These are phyloP conservation scores for Abramis brama DNA, from an alignment of 2,113 vertebrate species.

Conservation along the genomic window DNA sequence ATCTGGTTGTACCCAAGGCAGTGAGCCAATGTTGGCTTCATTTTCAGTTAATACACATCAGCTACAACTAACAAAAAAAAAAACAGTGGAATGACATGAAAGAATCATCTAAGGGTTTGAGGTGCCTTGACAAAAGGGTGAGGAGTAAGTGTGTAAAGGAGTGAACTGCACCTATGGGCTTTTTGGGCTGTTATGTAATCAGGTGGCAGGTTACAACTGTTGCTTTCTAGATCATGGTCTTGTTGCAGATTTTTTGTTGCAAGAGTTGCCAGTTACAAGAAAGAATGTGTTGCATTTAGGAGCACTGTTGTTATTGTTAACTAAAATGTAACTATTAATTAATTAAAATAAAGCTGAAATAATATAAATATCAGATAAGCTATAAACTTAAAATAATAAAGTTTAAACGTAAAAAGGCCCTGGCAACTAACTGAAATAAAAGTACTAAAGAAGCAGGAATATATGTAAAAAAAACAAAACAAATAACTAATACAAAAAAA, in stretches of 20 bases:
- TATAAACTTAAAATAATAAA: too few relatives aligned
- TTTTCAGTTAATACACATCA: slow-evolving; percentile 32
- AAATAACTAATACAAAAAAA: too few relatives aligned
- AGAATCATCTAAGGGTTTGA: background rate
- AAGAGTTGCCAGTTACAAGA: background rate
- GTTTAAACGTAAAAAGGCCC: background rate
- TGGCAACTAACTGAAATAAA: background rate
- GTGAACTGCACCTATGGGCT: background rate
- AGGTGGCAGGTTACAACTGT: background rate
- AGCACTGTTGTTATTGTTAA: background rate
- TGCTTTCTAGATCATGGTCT: background rate
- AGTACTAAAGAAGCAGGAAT: background rate
- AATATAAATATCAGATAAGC: background rate
- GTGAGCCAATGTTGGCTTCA: slow-evolving; percentile 34
- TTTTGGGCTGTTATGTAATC: slow-evolving; percentile 4
- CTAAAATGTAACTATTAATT: background rate
- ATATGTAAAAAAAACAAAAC: too few relatives aligned
- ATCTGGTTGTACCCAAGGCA: slow-evolving; percentile 64
- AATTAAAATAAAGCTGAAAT: background rate
- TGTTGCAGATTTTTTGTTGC: background rate
- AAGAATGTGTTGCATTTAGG: background rate
- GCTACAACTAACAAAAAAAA: slow-evolving; percentile 2
- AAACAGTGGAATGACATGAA: background rate
- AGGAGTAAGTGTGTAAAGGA: background rate
- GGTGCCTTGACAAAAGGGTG: background rate